Percentiles rank a stretch among this genome's conserved stretches.
These are phyloP conservation scores for Drosophila navojoa DNA, from an alignment of 1,140 invertebrate genomes.

Conservation along the genomic window DNA sequence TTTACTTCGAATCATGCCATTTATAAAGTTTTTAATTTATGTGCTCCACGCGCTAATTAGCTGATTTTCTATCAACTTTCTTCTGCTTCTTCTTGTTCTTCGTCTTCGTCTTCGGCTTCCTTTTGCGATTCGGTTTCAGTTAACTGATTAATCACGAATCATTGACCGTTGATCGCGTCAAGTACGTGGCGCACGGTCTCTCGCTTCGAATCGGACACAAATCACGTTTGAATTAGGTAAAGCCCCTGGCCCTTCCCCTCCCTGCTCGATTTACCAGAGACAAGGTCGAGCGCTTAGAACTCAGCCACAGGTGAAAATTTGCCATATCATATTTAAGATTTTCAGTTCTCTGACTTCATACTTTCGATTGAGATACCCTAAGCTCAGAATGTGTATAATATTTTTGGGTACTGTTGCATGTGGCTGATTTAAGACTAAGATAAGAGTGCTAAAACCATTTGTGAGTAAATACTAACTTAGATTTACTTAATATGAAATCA, in stretches of 20 bases:
- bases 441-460: no score
- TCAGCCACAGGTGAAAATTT: slow-evolving; percentile 20
- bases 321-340: background rate
- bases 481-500: background rate
- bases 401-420: no score
- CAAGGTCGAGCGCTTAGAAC: slow-evolving; percentile 52
- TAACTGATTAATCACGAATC: slow-evolving; percentile 72
- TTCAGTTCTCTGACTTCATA: background rate
- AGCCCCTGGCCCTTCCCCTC: background rate
- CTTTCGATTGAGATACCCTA: background rate
- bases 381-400: no score
- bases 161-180: slow-evolving; percentile 35
- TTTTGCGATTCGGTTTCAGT: slow-evolving; percentile 32
- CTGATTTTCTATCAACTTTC: slow-evolving; percentile 39
- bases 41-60: background rate
- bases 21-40: no score
- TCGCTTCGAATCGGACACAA: slow-evolving; percentile 44
- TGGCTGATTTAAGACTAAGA: no score
- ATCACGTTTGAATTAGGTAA: slow-evolving; percentile 62
- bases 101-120: background rate
- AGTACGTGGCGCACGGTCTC: slow-evolving; percentile 54
- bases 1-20: no score
- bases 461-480: no score
- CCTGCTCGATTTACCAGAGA: background rate
- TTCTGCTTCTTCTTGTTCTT: slow-evolving; percentile 8